A percentile compares a stretch with the other conserved stretches of the same genome.
These are phyloP conservation scores for Thymelicus sylvestris DNA, from an alignment of 2,888 invertebrate genomes.

Conservation along the genomic window DNA sequence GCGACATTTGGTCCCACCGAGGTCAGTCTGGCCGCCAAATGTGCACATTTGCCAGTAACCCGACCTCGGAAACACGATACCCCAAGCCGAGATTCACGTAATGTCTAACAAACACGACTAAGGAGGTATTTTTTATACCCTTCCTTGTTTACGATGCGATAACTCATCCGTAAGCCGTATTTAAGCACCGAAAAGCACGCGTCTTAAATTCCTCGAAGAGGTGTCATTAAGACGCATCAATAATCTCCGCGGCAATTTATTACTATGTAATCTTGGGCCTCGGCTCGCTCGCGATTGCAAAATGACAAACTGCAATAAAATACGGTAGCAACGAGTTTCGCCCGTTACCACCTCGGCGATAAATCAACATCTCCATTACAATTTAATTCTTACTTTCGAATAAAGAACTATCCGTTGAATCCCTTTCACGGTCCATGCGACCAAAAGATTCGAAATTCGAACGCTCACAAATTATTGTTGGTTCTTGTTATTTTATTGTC, in stretches of 20 bases:
- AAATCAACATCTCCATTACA: conserved; percentile 78
- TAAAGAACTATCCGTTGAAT: conserved; percentile 59
- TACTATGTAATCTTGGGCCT: conserved; percentile 60
- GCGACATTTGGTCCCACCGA: conserved; percentile 64
- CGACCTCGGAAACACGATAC: conserved; percentile 61
- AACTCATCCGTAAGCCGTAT: conserved; percentile 37
- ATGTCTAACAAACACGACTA: conserved; percentile 75
- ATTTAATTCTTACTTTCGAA: conserved; percentile 72
- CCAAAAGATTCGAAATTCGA: conserved; percentile 59
- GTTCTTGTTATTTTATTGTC: conserved; percentile 75
- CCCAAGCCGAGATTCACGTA: conserved; percentile 72
- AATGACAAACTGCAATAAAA: conserved; percentile 68
- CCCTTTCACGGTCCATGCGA: conserved; percentile 68
- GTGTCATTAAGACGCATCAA: conserved; percentile 47
- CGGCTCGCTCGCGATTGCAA: conserved; percentile 59
- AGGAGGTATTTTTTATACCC: conserved; percentile 71
- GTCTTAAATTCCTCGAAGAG: conserved; percentile 33
- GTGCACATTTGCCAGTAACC: conserved; percentile 68
- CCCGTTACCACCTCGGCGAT: conserved; percentile 59
- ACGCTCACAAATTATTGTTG: conserved; percentile 81
- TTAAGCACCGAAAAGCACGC: conserved; percentile 40
- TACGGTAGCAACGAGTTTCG: conserved; percentile 65
- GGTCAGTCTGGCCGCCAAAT: conserved; percentile 74
- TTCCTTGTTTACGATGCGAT: conserved; percentile 54
- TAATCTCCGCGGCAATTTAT: conserved; percentile 65